A percentile compares a stretch with the other conserved stretches of the same genome.
These are phyloP conservation scores for Prolemur simus DNA, from an alignment of 2,113 vertebrate genomes.

Conservation along the genomic window DNA sequence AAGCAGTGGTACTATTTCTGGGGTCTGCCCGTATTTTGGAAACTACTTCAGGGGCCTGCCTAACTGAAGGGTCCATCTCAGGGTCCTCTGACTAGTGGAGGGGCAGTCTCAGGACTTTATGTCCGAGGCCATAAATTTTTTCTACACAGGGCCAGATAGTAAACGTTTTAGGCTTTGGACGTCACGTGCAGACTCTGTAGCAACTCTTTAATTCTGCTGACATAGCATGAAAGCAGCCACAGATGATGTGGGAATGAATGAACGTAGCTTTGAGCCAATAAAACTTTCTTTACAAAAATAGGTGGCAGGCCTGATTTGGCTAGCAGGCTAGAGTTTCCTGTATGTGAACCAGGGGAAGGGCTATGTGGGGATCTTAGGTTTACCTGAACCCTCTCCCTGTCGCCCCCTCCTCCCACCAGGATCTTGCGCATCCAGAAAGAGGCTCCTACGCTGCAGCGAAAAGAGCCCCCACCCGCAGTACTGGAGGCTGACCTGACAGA, in stretches of 20 bases:
- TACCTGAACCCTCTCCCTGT: background rate
- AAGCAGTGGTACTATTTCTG: background rate
- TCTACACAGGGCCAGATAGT: background rate
- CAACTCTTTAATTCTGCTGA: background rate
- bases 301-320: background rate
- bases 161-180: background rate
- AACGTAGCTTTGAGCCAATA: background rate
- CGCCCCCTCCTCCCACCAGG: slow-evolving; percentile 67
- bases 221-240: background rate
- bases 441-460: slow-evolving; percentile 91
- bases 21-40: background rate
- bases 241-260: background rate
- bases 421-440: slow-evolving; percentile 95
- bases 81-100: background rate
- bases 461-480: slow-evolving; percentile 93
- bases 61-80: background rate
- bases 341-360: background rate
- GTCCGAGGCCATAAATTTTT: background rate
- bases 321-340: background rate
- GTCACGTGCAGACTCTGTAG: too few relatives aligned
- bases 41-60: background rate
- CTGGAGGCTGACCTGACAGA: slow-evolving; percentile 94
- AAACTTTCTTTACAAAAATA: background rate
- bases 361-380: background rate
- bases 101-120: background rate